Evolutionary conservation across 2,797 vertebrate species (phyloP), one percentile per base, ranked within the genome.

Genomic region (Spondyliosoma cantharus): DNA sequence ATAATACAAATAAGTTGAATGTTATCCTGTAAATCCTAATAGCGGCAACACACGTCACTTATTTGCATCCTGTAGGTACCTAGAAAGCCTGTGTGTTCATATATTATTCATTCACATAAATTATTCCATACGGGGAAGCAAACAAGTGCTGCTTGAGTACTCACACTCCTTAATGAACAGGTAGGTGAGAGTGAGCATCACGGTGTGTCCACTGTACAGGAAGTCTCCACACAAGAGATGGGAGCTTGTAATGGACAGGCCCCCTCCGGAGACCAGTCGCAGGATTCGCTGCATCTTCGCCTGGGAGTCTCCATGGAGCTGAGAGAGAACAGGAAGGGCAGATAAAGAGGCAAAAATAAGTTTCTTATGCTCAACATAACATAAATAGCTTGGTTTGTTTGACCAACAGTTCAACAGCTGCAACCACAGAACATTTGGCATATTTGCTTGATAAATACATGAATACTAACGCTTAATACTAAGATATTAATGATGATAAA

Each of bases 101-200:
- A 25, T 72, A 84, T 83, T 84, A 84, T 90, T 87, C 32, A 86
- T 46, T 5, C 22, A 7, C 60, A 37, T 83, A n/a, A 74, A 79
- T 76, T 22, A 75, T 84, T 88, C 57, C 54, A 49, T 29, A 37
- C 37, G 69, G 29, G 49, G 54, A 67, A 59, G 50, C 27, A 49
- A 25, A 59, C 57, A 70, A 72, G n/a, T 7, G 68, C 20, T 66
- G 57, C 25, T 71, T 59, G 42, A 60, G 50, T 83, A 94, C 98
- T 97, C 93, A 99, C 98, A 99, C 93, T 99, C 98, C 86, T 98
- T 99, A 91, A 99, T 98, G 95, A 99, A 99, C 78, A 99, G 92
- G 80, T 99, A 99, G 13, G 96, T 97, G 76, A 99, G 96, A 0
- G 98, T 99, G 88, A 99, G 95, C 81, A 97, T 94, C 76, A 99